phyloP scores from a whole-genome alignment of 2,113 vertebrate species.

The Petroica traversi region DNA sequence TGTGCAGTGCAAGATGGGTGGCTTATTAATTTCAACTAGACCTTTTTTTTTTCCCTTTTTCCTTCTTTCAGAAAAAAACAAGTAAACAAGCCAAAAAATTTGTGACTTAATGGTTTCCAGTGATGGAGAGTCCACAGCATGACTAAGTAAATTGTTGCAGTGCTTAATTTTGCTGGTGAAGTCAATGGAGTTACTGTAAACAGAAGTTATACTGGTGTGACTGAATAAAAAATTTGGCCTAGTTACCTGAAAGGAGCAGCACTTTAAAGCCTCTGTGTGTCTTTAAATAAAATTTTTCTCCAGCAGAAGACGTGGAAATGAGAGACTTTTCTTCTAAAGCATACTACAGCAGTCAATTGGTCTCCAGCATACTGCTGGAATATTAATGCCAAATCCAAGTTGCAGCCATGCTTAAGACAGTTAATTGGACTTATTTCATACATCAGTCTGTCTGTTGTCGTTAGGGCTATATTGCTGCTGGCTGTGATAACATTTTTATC shows the following conservation, averaged over 20 bases:
- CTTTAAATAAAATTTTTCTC: conserved; percentile 31
- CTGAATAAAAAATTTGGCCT: conserved; percentile 26
- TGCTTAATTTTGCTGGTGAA: background rate
- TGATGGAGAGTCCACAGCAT: background rate
- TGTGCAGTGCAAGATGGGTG: background rate
- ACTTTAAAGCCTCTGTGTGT: conserved; percentile 6
- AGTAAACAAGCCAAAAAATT: background rate
- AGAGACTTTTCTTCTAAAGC: background rate
- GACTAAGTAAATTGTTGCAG: background rate
- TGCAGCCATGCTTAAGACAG: background rate
- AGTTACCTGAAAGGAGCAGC: background rate
- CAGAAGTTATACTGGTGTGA: background rate
- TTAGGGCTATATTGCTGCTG: conserved; percentile 49
- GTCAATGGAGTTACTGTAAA: conserved; percentile 2
- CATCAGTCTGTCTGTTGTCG: background rate
- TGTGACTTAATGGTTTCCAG: background rate
- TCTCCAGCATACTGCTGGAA: background rate
- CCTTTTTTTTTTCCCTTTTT: background rate
- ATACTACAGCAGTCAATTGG: background rate
- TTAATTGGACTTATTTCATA: conserved; percentile 15
- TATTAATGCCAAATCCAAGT: conserved; percentile 9
- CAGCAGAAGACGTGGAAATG: background rate
- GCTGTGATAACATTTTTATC: conserved; percentile 68
- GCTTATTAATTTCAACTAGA: background rate
- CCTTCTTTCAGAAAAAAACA: background rate